These are phyloP conservation scores for Alauda arvensis DNA, from an alignment of 2,797 vertebrate genomes.

Conservation along the genomic window DNA sequence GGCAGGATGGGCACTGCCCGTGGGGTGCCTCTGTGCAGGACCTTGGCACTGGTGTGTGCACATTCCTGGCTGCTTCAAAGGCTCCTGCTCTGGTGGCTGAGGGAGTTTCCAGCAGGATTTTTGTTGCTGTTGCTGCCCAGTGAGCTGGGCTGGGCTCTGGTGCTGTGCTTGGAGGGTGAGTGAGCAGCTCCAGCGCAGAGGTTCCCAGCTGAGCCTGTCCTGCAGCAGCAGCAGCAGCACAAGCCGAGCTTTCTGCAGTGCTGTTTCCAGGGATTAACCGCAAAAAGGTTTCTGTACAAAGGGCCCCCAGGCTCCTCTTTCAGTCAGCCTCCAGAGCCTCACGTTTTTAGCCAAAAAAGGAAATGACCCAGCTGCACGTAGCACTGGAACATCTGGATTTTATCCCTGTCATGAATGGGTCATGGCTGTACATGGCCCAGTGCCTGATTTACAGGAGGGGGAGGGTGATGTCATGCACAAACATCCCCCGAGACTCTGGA, in stretches of 20 bases:
- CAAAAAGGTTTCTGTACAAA: conserved; percentile 40
- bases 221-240: background rate
- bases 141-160: background rate
- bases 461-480: conserved; percentile 59
- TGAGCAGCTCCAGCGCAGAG: background rate
- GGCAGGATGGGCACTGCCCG: background rate
- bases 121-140: background rate
- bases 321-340: conserved; percentile 56
- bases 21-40: accelerated
- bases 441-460: conserved; percentile 58
- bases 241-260: background rate
- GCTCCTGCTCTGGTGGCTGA: background rate
- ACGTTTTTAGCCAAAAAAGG: conserved; percentile 84
- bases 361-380: conserved; percentile 74
- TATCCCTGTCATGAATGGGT: conserved; percentile 79
- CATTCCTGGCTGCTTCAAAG: background rate
- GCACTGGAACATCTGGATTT: conserved; percentile 79
- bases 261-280: conserved; percentile 40
- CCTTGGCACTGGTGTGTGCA: accelerated
- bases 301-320: conserved; percentile 63
- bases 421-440: conserved; percentile 56
- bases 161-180: background rate
- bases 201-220: background rate
- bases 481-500: background rate
- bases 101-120: background rate